Percentiles rank a stretch among this genome's conserved stretches.
Conservation (phyloP, 2,888 invertebrate genomes). For the Coecobrya sp. region DNA sequence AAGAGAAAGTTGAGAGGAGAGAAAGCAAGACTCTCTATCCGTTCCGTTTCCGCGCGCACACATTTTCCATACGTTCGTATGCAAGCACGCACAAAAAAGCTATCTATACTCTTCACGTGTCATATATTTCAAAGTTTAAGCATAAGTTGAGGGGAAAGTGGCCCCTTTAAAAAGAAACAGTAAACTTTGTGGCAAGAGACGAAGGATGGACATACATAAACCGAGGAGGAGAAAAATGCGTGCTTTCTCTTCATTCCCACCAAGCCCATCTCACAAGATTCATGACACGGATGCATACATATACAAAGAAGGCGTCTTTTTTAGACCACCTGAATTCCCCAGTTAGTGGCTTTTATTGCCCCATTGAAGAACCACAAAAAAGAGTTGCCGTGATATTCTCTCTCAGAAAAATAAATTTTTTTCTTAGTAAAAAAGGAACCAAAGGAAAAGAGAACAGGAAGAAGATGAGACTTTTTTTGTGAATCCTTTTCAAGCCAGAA, state of each 20-base stretch:
- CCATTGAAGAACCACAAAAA: constrained; percentile 76
- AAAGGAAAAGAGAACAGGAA: constrained; percentile 27
- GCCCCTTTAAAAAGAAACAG: constrained; percentile 28
- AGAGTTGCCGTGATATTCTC: constrained; percentile 69
- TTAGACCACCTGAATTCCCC: constrained; percentile 76
- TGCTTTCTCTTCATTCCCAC: constrained; percentile 75
- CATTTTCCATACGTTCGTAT: too few species aligned
- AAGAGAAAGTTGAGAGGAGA: not conserved
- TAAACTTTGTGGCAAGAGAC: constrained; percentile 7
- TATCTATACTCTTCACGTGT: constrained; percentile 57
- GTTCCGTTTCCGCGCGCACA: not conserved
- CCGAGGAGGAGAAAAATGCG: constrained; percentile 26
- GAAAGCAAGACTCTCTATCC: not conserved
- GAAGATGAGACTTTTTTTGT: constrained; percentile 72
- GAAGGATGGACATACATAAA: constrained; percentile 67
- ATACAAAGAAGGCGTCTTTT: constrained; percentile 67
- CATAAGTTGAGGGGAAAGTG: constrained; percentile 31
- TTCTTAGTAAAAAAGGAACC: not conserved
- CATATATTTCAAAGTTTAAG: constrained; percentile 63
- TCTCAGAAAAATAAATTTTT: not conserved
- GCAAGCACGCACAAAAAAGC: constrained; percentile 12
- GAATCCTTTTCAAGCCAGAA: constrained; percentile 52
- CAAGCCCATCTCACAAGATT: constrained; percentile 68
- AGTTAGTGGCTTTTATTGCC: constrained; percentile 76
- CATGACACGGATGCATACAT: constrained; percentile 63